Conservation (phyloP, 92 coral and sea anemone species). For the Heliopora coerulea region DNA sequence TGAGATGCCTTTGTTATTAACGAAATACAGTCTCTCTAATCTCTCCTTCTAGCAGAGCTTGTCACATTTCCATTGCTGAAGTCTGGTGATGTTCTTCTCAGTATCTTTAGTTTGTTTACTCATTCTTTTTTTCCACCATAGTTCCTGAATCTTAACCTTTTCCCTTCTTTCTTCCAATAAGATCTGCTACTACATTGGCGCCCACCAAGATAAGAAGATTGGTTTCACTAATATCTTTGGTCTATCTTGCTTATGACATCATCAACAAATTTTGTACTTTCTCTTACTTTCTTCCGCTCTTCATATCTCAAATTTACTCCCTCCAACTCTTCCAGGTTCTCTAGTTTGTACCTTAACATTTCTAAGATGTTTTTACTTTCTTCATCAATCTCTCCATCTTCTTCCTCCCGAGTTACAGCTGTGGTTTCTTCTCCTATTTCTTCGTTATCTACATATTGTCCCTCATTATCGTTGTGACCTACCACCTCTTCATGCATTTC, state of each 20-base stretch:
- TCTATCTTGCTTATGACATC: constrained; percentile 6
- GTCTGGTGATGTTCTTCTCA: constrained; percentile 24
- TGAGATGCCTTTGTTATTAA: constrained; percentile 10
- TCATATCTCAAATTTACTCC: not conserved
- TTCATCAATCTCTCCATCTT: too few species aligned
- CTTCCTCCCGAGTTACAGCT: too few species aligned
- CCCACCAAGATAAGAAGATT: constrained; percentile 12
- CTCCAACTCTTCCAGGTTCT: not conserved
- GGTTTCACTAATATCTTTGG: constrained; percentile 14
- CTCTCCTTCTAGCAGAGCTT: not conserved
- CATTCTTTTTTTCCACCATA: constrained; percentile 13
- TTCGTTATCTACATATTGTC: too few species aligned
- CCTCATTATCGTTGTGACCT: too few species aligned
- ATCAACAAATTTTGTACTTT: not conserved
- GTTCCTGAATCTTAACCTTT: not conserved
- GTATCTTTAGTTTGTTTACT: constrained; percentile 23
- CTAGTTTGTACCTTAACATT: constrained; percentile 17
- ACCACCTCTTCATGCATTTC: too few species aligned
- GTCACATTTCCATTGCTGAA: constrained; percentile 11
- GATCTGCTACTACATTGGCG: constrained; percentile 5
- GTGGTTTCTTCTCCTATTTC: too few species aligned
- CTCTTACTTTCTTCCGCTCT: constrained; percentile 4
- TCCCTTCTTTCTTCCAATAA: constrained; percentile 13
- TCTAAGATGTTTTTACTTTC: not conserved
- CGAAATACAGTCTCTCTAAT: constrained; percentile 8